Evolutionary conservation across 2,888 invertebrate genomes (phyloP).

Genomic region (Lamellibrachia columna): DNA sequence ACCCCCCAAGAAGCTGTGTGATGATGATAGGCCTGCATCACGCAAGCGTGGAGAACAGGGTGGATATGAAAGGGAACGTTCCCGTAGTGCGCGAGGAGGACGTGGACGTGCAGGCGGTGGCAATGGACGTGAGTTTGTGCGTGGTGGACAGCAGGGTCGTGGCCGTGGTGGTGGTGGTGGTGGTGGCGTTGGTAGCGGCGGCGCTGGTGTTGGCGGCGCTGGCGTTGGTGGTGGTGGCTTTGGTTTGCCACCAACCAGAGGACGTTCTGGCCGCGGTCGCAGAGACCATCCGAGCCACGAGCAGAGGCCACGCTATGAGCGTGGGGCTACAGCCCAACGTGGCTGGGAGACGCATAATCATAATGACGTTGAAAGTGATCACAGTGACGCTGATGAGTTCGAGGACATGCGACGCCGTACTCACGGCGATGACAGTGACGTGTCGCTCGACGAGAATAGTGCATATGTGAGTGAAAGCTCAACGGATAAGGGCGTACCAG

Average conservation of each 20-base stretch:
- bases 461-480: slow-evolving; percentile 58
- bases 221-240: slow-evolving; percentile 7
- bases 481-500: slow-evolving; percentile 40
- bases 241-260: slow-evolving; percentile 49
- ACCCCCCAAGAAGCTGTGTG: slow-evolving; percentile 29
- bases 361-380: slow-evolving; percentile 25
- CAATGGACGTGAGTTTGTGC: slow-evolving; percentile 55
- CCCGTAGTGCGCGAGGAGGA: slow-evolving; percentile 25
- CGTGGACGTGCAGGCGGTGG: slow-evolving; percentile 43
- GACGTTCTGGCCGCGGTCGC: slow-evolving; percentile 62
- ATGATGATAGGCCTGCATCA: slow-evolving; percentile 19
- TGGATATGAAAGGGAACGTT: background rate
- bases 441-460: slow-evolving; percentile 56
- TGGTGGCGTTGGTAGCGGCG: background rate
- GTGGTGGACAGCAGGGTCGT: slow-evolving; percentile 55
- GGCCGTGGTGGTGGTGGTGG: slow-evolving; percentile 38
- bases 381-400: slow-evolving; percentile 32
- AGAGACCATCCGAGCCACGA: slow-evolving; percentile 8
- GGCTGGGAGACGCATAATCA: background rate
- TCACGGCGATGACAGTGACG: slow-evolving; percentile 30
- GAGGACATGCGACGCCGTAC: slow-evolving; percentile 25
- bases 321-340: background rate
- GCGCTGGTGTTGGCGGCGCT: background rate
- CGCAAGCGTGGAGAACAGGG: slow-evolving; percentile 8
- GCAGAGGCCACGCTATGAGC: slow-evolving; percentile 18